Base-by-base conservation (phyloP, 92 coral and sea anemone species). In the Palythoa caribaeorum region DNA sequence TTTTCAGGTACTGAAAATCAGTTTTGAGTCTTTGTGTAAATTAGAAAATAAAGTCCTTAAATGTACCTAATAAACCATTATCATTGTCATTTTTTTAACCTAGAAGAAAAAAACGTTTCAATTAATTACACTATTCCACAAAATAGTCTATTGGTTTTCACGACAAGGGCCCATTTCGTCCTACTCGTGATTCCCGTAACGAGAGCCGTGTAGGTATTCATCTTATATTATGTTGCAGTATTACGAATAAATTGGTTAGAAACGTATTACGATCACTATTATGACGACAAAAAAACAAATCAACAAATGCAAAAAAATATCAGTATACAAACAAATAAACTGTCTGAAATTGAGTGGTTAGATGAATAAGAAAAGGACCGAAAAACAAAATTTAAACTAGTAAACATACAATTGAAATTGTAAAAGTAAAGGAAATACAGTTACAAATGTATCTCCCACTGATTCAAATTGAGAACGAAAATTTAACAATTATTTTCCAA, bases 371-470 rank as follows among this genome's bases (percentile, higher is more conserved):
- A 62, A 62, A 71, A 71, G 76, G 48, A 71, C 44, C 48, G 76
- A 39, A 71, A 28, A 71, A 15, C 76, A 71, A 71, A 71, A 0
- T 36, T 38, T 17, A 71, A 71, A 38, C 17, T n/a, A 71, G n/a
- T 39, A 71, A 39, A 39, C 44, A 71, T 37, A 37, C 48, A 71
- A 38, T 39, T 38, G 11, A 71, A 35, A 9, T 38, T 71, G 48
- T 63, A 63, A 63, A 63, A 17, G 5, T 63, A 63, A 63, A 63
- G 70, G 70, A 63, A 71, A 71, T 71, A 39, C 48, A 38, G 13
- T 71, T 39, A 63, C 70, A 63, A 17, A 28, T 28, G 79, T 90
- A 90, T 90, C 93, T 87, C 71, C 93, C 88, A 76, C 20, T 87
- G 71, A 20, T 83, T 69, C 28, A 28, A 28, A 28, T 28, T 28